Percentiles rank a stretch among this genome's conserved stretches.
phyloP scores from a whole-genome alignment of 2,797 vertebrate genomes.

The Agapornis canus region DNA sequence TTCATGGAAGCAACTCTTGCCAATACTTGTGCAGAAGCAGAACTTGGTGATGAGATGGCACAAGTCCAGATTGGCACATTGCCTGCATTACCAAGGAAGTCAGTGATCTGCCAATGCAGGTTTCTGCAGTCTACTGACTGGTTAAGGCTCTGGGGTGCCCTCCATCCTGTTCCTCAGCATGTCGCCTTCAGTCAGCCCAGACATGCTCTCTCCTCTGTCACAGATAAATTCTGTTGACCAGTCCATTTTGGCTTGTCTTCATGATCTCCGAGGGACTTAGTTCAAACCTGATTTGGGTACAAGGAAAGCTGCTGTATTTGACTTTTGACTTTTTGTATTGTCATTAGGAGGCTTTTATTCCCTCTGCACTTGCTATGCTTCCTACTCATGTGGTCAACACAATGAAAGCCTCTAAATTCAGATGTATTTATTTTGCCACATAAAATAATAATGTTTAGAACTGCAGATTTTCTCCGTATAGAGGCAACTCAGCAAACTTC shows the following conservation, averaged over 20 bases:
- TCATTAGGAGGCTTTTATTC: background rate
- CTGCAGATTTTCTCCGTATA: background rate
- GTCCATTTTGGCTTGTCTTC: background rate
- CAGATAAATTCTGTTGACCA: background rate
- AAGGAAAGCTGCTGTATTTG: background rate
- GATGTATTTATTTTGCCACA: background rate
- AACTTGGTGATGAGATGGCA: background rate
- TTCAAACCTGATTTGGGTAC: background rate
- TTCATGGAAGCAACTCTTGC: background rate
- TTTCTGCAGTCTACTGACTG: background rate
- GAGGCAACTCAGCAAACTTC: background rate
- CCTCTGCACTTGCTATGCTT: background rate
- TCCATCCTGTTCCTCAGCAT: rapidly evolving
- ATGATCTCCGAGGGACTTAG: rapidly evolving
- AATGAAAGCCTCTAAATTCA: background rate
- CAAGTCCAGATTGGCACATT: background rate
- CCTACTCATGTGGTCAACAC: background rate
- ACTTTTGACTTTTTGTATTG: background rate
- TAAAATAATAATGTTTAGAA: background rate
- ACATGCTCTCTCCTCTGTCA: background rate
- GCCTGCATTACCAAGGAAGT: background rate
- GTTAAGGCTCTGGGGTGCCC: background rate
- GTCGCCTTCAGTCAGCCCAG: background rate
- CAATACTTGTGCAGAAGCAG: background rate
- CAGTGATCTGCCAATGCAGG: background rate